Evolutionary conservation across 2,113 vertebrate genomes (phyloP), one percentile per base, ranked within the genome.

Genomic region (Gambusia affinis): DNA sequence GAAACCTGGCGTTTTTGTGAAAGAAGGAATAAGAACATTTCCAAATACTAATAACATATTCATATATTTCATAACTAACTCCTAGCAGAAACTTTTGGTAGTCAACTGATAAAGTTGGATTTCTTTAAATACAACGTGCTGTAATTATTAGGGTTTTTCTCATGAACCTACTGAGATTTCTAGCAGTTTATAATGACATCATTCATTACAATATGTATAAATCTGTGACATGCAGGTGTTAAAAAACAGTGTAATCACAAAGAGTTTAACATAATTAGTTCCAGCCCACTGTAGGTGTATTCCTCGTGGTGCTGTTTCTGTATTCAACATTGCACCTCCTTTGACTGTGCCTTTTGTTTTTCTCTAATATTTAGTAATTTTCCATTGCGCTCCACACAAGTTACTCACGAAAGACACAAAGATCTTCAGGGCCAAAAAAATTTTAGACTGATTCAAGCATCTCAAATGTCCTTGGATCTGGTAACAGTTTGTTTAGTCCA

Each of bases 401-500:
- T 70, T 42, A 81, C 8, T 24, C 51, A 54, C 8, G 22, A 54
- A 24, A 24, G 51, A 24, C 22, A 17, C 8, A 24, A 54, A 4
- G 3, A 10, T 24, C 51, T 54, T 54, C 6, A 54, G 2, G 51
- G 19, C 22, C 51, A 54, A 54, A 54, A n/a, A 22, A 0, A 54
- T 54, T 24, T 54, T 54, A 54, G 8, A n/a, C 8, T 0, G 51
- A 54, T 54, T 54, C 8, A 54, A 24, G 51, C 19, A 24, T 24
- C 22, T 54, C 19, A 54, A 22, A 54, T 17, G 47, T 22, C 47
- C 47, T 22, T 19, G 19, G 84, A 87, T 88, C 65, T 72, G 71
- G 67, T 72, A 69, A 84, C 66, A 83, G 70, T 86, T 84, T 86
- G 83, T 79, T 70, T 3, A 22, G 3, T 54, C 51, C 73, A 78